Evolutionary conservation across 1,140 invertebrate genomes (phyloP), one percentile per base, ranked within the genome.

Genomic region (Hypothenemus hampei): DNA sequence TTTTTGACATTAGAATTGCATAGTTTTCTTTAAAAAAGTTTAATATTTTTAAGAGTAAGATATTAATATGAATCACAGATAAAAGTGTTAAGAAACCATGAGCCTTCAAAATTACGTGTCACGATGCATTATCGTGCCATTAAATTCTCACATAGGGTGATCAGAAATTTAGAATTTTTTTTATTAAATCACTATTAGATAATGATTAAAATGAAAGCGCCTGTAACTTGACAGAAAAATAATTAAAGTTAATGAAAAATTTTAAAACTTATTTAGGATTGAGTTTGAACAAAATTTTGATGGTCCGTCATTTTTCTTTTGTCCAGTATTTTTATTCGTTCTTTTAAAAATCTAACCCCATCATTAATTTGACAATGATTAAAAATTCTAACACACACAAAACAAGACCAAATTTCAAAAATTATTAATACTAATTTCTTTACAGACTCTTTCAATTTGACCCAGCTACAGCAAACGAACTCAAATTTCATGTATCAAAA

Each of bases 401-500:
- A n/a, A n/a, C n/a, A n/a, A n/a, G n/a, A 43, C n/a, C 26, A 20
- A 43, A 43, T 23, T 22, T 16, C 19, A 43, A 43, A 21, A 11
- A 43, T 8, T 4, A 21, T 23, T 23, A 10, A 21, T 4, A 43
- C 3, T 43, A 20, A 20, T 4, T 21, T 22, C 29, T 35, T 65
- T 64, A 6, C 68, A 76, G 75, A 74, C 19, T 63, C 23, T 3
- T 73, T 22, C 64, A 69, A 6, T 11, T 15, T 37, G 15, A n/a
- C 26, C 35, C 39, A 41, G 20, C 59, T 57, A 13, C 61, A 63
- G 24, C 58, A 63, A 16, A 39, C 62, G 19, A 44, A 52, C 4
- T 47, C 59, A 11, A 62, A 37, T 35, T 61, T 62, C 20, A 39
- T 60, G 4, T 67, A 67, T 58, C 56, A 45, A 46, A 61, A 51